phyloP scores from a whole-genome alignment of 2,888 invertebrate genomes.

The Acanthosepion esculentum region DNA sequence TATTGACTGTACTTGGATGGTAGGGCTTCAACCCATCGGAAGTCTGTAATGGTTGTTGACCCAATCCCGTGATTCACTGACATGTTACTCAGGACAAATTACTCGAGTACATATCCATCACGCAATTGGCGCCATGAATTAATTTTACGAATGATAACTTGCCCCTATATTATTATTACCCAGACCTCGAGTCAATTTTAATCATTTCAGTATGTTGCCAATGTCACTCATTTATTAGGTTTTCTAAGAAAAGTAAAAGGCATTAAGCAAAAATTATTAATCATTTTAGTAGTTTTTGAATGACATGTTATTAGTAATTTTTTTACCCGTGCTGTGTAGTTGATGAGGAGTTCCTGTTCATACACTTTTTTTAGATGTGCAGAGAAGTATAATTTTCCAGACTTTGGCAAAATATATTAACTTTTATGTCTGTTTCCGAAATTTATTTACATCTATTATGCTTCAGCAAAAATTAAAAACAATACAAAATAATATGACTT shows the following conservation, averaged over 20 bases:
- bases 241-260: not conserved
- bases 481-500: no score
- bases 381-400: not conserved
- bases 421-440: no score
- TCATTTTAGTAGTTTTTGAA: not conserved
- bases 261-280: not conserved
- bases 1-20: not conserved
- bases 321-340: not conserved
- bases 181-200: not conserved
- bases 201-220: not conserved
- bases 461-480: no score
- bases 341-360: not conserved
- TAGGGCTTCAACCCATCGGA: not conserved
- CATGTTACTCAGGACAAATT: not conserved
- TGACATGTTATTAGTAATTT: not conserved
- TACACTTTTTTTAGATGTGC: not conserved
- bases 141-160: slow-evolving; percentile 2
- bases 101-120: not conserved
- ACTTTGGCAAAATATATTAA: no score
- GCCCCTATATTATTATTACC: not conserved
- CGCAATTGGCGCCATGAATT: not conserved
- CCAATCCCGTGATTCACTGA: not conserved
- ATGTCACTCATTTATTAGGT: not conserved
- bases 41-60: not conserved
- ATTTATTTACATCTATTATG: no score